Base-by-base conservation (phyloP, 2,888 invertebrate species). In the Plagiodera versicolora region DNA sequence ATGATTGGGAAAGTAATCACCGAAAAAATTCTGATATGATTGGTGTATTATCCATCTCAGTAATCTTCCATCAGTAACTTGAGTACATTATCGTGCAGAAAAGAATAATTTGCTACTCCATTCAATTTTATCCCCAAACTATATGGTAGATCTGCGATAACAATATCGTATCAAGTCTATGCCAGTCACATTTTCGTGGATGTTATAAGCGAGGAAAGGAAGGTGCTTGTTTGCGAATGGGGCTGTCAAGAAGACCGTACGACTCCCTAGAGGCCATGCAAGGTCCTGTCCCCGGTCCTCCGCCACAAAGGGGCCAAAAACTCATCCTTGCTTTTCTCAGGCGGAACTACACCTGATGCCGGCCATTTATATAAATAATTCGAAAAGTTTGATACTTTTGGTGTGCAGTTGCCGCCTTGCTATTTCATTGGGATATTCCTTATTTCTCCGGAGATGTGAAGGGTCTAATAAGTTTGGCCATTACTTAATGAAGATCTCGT, bases 171-270 rank as follows among this genome's bases (percentile, higher is more conserved):
- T 10, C 30, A 8, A 19, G 16, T 54, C 11, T 20, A 58, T 20
- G 24, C 56, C 18, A 32, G 69, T 76, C 75, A 74, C 75, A 75
- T 75, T 75, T 74, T 74, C 69, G 67, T 61, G 65, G 24, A 24
- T 56, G 66, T 56, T 61, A 66, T 61, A 71, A 70, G 72, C 72
- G 75, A 67, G 68, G 74, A 75, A 74, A 76, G 75, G 72, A 74
- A 76, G 73, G 73, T 70, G 75, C 72, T 73, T 77, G 76, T 77
- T 77, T 77, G 77, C 75, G 75, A 77, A 78, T 76, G 70, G 73
- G 75, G 75, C 72, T 77, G 78, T 76, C 78, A 77, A 73, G 77
- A 72, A 73, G 75, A 71, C 72, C 72, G 70, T 77, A 78, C 74
- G 75, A 74, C 72, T 75, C 78, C 74, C 77, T 52, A 47, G 78